phyloP scores from a whole-genome alignment of 2,113 vertebrate genomes.

The Bombycilla garrulus region DNA sequence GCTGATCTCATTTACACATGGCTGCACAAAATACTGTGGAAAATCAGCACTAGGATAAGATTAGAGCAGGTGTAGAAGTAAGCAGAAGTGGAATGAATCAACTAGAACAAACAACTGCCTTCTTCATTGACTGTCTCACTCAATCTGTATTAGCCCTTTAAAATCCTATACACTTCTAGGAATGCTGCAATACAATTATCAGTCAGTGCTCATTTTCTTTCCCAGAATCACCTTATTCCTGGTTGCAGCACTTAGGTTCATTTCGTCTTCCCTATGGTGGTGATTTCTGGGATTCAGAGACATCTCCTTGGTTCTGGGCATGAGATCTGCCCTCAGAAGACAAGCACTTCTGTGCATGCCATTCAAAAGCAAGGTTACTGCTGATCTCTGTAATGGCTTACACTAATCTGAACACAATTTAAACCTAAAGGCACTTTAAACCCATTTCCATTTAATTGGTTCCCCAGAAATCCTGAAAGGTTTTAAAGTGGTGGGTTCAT shows the following conservation, averaged over 20 bases:
- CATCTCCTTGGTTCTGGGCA: background rate
- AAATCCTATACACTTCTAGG: fast-evolving
- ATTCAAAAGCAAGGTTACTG: background rate
- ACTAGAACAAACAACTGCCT: background rate
- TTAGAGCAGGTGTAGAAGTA: background rate
- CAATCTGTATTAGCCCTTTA: background rate
- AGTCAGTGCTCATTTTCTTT: background rate
- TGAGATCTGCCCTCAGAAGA: background rate
- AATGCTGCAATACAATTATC: background rate
- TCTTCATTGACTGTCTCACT: background rate
- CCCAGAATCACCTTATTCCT: background rate
- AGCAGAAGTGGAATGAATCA: background rate
- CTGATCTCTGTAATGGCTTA: background rate
- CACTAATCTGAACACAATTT: background rate
- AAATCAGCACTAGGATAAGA: background rate
- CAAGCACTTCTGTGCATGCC: fast-evolving
- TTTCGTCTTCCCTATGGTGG: background rate
- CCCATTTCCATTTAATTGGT: background rate
- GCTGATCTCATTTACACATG: background rate
- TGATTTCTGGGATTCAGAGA: background rate
- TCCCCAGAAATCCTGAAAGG: background rate
- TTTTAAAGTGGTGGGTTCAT: background rate
- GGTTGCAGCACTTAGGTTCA: background rate
- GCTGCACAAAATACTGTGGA: background rate
- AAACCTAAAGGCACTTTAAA: background rate